Conservation (phyloP, 92 coral and sea anemone species). For the Porites cylindrica region DNA sequence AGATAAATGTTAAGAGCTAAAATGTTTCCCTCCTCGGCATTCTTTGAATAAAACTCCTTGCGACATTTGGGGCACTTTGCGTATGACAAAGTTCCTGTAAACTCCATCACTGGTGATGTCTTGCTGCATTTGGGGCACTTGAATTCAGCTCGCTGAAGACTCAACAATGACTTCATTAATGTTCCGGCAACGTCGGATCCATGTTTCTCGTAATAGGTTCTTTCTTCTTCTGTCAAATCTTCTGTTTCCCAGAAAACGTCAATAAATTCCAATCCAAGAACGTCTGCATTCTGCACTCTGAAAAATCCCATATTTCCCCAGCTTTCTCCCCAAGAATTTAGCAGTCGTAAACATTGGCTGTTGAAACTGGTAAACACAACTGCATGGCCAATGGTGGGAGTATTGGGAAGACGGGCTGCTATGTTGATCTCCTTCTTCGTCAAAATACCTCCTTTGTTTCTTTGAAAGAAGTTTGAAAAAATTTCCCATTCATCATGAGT, state of each 20-base stretch:
- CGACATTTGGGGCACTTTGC: constrained; percentile 36
- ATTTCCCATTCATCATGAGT: constrained; percentile 47
- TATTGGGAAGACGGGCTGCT: neutral
- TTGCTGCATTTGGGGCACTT: constrained; percentile 6
- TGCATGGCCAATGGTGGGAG: constrained; percentile 55
- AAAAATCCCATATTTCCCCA: constrained; percentile 79
- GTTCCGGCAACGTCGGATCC: constrained; percentile 37
- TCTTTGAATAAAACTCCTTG: constrained; percentile 21
- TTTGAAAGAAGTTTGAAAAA: too few relatives aligned
- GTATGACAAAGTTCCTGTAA: constrained; percentile 11
- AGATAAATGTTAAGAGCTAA: constrained; percentile 63
- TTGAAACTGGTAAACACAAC: constrained; percentile 68
- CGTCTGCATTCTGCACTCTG: constrained; percentile 66
- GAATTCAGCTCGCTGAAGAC: constrained; percentile 33
- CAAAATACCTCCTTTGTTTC: constrained; percentile 35
- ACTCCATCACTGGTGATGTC: constrained; percentile 17
- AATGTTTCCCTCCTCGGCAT: constrained; percentile 10
- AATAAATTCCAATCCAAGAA: constrained; percentile 62
- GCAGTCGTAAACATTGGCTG: constrained; percentile 60
- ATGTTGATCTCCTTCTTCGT: neutral
- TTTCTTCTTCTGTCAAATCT: constrained; percentile 36
- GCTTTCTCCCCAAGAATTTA: constrained; percentile 68
- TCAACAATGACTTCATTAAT: constrained; percentile 24
- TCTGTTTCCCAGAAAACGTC: constrained; percentile 58
- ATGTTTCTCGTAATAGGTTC: constrained; percentile 8